Conservation (phyloP, 2,888 invertebrate genomes). For the Metellina segmentata region DNA sequence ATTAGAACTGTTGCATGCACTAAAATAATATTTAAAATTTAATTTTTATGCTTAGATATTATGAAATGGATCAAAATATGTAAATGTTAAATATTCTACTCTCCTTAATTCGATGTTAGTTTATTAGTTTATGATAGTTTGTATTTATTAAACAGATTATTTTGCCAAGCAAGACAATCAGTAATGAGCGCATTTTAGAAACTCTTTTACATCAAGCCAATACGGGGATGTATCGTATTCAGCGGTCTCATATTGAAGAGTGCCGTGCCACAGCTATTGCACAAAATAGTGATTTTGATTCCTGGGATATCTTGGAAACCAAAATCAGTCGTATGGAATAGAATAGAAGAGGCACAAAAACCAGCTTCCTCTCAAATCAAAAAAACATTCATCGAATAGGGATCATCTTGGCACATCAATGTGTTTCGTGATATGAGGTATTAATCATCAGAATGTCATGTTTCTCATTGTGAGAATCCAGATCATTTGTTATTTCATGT, state of each 20-base stretch:
- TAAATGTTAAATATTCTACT: not conserved
- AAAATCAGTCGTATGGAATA: slow-evolving; percentile 52
- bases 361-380: not conserved
- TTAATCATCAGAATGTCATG: not conserved
- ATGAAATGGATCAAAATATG: not conserved
- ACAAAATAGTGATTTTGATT: slow-evolving; percentile 50
- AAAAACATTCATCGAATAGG: slow-evolving; percentile 7
- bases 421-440: slow-evolving; percentile 9
- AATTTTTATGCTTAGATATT: not conserved
- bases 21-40: not conserved
- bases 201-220: slow-evolving; percentile 96
- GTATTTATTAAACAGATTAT: slow-evolving; percentile 85
- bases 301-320: slow-evolving; percentile 60
- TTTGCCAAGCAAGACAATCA: slow-evolving; percentile 94
- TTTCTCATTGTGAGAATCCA: not conserved
- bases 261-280: slow-evolving; percentile 84
- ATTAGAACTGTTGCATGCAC: too few relatives aligned
- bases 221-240: slow-evolving; percentile 94
- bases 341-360: not conserved
- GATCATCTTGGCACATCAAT: not conserved
- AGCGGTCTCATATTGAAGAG: slow-evolving; percentile 92
- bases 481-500: slow-evolving; percentile 32
- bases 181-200: slow-evolving; percentile 94
- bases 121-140: slow-evolving; percentile 1
- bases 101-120: not conserved